A percentile compares a stretch with the other conserved stretches of the same genome.
phyloP scores from a whole-genome alignment of 1,140 invertebrate genomes.

The Drosophila jambulina region DNA sequence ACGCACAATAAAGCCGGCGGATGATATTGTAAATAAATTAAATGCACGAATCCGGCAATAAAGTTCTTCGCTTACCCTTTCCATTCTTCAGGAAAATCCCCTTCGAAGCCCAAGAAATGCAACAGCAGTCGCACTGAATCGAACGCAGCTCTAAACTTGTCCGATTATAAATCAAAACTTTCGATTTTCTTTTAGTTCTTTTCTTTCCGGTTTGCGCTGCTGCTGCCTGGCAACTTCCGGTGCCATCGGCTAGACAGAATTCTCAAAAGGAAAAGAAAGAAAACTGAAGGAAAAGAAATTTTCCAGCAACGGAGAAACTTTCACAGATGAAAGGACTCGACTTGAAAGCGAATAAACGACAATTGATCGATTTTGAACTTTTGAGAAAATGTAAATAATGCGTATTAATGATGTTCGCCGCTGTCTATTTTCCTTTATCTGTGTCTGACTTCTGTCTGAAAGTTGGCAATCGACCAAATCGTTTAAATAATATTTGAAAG shows the following conservation, averaged over 20 bases:
- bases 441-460: conserved; percentile 30
- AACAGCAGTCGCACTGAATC: conserved; percentile 30
- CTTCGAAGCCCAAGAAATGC: conserved; percentile 23
- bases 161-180: conserved; percentile 78
- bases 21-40: conserved; percentile 54
- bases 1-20: conserved; percentile 9
- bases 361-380: conserved; percentile 73
- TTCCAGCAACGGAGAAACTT: conserved; percentile 43
- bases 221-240: conserved; percentile 54
- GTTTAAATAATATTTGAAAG: conserved; percentile 25
- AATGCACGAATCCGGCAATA: conserved; percentile 18
- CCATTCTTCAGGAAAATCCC: conserved; percentile 27
- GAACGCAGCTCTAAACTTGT: conserved; percentile 68
- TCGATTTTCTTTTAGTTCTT: conserved; percentile 57
- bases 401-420: conserved; percentile 57
- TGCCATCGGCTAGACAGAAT: conserved; percentile 63
- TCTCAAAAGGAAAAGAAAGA: conserved; percentile 22
- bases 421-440: conserved; percentile 20
- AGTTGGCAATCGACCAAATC: conserved; percentile 22
- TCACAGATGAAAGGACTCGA: conserved; percentile 39
- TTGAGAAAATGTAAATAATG: conserved; percentile 50
- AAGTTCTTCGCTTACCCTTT: conserved; percentile 18
- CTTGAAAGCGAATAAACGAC: conserved; percentile 60
- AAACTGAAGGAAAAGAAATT: conserved; percentile 20
- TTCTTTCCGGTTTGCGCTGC: conserved; percentile 30